Evolutionary conservation across 1,140 invertebrate genomes (phyloP).

Genomic region (Whitmania pigra): DNA sequence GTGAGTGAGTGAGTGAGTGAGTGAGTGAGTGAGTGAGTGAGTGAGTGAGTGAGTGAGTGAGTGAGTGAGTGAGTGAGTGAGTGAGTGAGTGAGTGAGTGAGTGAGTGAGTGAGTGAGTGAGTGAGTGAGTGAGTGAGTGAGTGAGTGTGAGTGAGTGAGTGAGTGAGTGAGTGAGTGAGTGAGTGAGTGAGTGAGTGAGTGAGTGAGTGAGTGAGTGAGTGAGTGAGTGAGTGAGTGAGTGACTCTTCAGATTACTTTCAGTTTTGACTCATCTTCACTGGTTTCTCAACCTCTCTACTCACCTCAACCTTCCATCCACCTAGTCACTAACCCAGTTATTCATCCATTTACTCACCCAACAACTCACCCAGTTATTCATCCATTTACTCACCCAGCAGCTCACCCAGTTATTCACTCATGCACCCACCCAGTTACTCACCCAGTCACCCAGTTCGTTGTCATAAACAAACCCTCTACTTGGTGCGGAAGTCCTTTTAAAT

Average conservation of each 20-base stretch:
- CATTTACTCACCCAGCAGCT: too few relatives aligned
- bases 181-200: constrained; percentile 18
- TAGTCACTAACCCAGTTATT: too few relatives aligned
- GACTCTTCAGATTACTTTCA: too few relatives aligned
- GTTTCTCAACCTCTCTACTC: too few relatives aligned
- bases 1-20: constrained; percentile 20
- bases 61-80: constrained; percentile 23
- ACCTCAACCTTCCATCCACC: too few relatives aligned
- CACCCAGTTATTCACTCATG: too few relatives aligned
- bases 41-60: constrained; percentile 22
- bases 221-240: constrained; percentile 19
- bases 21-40: constrained; percentile 21
- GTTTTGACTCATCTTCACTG: background rate
- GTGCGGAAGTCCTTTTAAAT: too few relatives aligned
- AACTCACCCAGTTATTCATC: too few relatives aligned
- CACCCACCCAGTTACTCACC: too few relatives aligned
- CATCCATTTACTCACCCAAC: too few relatives aligned
- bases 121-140: constrained; percentile 22
- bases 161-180: constrained; percentile 22
- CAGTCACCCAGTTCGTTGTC: too few relatives aligned
- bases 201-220: constrained; percentile 21
- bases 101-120: constrained; percentile 22
- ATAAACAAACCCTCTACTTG: too few relatives aligned
- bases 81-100: constrained; percentile 23
- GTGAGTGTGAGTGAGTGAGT: constrained; percentile 15